Conservation (phyloP, 2,888 invertebrate genomes). For the Carpatolechia fugitivella region DNA sequence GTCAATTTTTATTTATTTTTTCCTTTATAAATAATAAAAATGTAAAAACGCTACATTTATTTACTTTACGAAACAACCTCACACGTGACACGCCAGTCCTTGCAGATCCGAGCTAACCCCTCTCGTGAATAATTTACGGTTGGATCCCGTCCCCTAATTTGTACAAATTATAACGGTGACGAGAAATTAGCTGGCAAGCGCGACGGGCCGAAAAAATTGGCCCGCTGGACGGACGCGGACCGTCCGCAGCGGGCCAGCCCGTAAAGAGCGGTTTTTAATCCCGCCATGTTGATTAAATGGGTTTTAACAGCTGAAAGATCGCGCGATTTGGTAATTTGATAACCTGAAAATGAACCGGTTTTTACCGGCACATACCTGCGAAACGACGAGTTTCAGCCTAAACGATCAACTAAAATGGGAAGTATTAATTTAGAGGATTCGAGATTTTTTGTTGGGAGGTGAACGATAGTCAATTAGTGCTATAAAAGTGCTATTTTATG, state of each 20-base stretch:
- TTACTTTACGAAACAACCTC: not conserved
- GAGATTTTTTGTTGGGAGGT: no score
- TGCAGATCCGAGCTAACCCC: not conserved
- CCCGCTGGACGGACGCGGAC: not conserved
- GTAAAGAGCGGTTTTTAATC: constrained; percentile 6
- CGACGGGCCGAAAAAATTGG: constrained; percentile 18
- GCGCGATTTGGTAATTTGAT: no score
- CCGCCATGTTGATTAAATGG: constrained; percentile 4
- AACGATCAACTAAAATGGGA: no score
- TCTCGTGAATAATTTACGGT: constrained; percentile 2
- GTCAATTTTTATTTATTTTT: no score
- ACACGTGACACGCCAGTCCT: not conserved
- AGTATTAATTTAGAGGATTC: no score
- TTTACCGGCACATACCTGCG: no score
- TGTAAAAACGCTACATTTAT: not conserved
- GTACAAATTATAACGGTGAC: constrained; percentile 49
- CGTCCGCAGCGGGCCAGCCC: not conserved
- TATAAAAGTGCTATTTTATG: no score
- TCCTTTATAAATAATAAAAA: no score
- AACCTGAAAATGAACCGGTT: not conserved
- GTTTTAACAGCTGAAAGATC: constrained; percentile 1
- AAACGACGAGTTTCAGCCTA: no score
- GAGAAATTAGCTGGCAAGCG: constrained; percentile 27
- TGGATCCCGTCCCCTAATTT: constrained; percentile 35
- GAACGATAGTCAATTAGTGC: no score